Base-by-base conservation (phyloP, 2,888 invertebrate species). In the Himalopsyche kuldschensis region DNA sequence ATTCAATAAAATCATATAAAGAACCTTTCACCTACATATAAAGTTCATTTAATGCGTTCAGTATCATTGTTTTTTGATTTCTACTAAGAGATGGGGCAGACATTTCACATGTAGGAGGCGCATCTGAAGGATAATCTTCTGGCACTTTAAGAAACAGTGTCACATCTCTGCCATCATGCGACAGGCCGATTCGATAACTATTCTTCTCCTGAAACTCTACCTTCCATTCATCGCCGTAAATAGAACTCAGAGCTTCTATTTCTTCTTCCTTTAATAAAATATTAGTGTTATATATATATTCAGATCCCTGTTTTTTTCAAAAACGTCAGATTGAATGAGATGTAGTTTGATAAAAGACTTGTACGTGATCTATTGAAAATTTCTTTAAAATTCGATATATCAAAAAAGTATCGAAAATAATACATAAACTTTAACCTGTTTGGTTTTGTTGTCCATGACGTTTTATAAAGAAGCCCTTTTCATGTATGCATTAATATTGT, bases 61-160 rank as follows among this genome's bases (percentile, higher is more conserved):
- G 91, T 1, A 96, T 89, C 46, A 90, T 88, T 84, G 90, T 90
- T 88, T 95, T 95, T 63, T 92, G 91, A 63, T 91, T 89, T 80
- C 93, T 91, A 79, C 92, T 91, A 89, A 96, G 91, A 92, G 94
- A 93, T 0, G 96, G 95, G 0, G 96, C 95, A 80, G 95, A 94
- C 55, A 96, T 87, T 88, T 95, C 94, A 88, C 94, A 96, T 85
- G 90, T 91, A 0, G 96, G 96, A 1, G 95, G 95, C 0, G 92
- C 89, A 46, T 90, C 87, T 1, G 91, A 90, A 0, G 96, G 96
- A 88, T 96, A 96, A 46, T 93, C 92, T 6, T 90, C 88, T 20
- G 94, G 93, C 88, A 96, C 90, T 20, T 93, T 94, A 35, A 96
- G 91, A 88, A 93, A 93, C n/a, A 95, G 88, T 82, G 90, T 91